Percentiles rank a stretch among this genome's conserved stretches.
Conservation (phyloP, 2,113 vertebrate genomes). For the Notarius lentiginosus region DNA sequence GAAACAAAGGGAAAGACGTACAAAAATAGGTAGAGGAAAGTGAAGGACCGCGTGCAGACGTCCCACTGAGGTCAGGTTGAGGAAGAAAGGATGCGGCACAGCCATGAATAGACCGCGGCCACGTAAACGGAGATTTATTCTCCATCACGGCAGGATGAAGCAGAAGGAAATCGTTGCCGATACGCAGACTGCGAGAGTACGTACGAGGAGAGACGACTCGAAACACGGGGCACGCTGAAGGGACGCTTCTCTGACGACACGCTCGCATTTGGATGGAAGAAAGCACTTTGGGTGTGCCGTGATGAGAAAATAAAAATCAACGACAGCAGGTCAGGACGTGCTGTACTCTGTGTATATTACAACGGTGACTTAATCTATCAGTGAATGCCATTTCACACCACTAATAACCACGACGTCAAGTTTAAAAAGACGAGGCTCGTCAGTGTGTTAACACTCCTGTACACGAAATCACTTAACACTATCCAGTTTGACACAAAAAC, state of each 20-base stretch:
- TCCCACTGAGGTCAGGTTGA: background rate
- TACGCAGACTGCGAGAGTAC: background rate
- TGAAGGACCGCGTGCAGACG: background rate
- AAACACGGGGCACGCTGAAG: background rate
- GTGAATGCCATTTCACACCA: background rate
- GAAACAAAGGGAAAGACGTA: background rate
- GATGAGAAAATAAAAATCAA: background rate
- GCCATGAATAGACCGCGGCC: background rate
- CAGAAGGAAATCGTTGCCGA: background rate
- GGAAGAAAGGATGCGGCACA: slow-evolving; percentile 10
- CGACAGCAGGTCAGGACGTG: background rate
- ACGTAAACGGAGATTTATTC: background rate
- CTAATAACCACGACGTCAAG: background rate
- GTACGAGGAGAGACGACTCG: background rate
- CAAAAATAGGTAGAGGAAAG: background rate
- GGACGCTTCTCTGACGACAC: background rate
- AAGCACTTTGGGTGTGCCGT: background rate
- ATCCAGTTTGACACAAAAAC: background rate
- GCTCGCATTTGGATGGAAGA: background rate
- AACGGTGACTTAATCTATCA: too few species aligned
- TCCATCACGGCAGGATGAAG: background rate
- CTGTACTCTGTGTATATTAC: background rate
- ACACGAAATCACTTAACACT: background rate
- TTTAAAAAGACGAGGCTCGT: background rate
- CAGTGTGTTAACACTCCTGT: background rate